Conservation (phyloP, 2,797 vertebrate species). For the Sebastes iracundus region DNA sequence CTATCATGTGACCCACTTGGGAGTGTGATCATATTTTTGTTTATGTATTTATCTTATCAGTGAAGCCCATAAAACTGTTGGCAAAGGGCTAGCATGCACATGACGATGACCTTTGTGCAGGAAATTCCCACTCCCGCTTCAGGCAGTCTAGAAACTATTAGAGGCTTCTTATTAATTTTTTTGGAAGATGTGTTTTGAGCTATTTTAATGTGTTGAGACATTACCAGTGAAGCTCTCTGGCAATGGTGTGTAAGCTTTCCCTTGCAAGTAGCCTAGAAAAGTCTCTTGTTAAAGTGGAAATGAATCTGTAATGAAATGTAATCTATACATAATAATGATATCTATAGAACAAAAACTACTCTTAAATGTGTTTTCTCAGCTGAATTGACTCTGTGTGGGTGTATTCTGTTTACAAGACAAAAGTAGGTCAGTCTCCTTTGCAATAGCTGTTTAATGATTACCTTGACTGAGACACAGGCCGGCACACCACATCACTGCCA, state of each 20-base stretch:
- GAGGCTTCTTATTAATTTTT: background rate
- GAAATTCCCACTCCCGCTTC: background rate
- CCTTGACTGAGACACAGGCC: slow-evolving; percentile 95
- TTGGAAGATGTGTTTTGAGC: background rate
- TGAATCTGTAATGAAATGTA: background rate
- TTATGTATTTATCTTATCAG: background rate
- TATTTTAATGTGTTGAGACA: background rate
- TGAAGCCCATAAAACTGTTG: background rate
- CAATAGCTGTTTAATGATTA: slow-evolving; percentile 70
- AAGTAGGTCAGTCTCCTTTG: background rate
- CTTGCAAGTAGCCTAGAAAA: no score
- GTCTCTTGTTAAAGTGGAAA: background rate
- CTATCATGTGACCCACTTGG: background rate
- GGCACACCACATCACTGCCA: slow-evolving; percentile 93
- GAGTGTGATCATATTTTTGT: background rate
- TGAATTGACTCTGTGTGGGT: background rate
- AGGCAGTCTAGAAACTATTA: background rate
- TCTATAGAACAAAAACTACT: background rate
- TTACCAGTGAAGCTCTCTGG: background rate
- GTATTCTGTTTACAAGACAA: background rate
- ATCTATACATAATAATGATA: background rate
- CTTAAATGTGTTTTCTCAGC: background rate
- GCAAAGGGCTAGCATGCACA: background rate
- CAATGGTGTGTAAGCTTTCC: background rate
- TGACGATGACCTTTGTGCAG: background rate